Base-by-base conservation (phyloP, 2,113 vertebrate species). In the Hemibates koningsi region DNA sequence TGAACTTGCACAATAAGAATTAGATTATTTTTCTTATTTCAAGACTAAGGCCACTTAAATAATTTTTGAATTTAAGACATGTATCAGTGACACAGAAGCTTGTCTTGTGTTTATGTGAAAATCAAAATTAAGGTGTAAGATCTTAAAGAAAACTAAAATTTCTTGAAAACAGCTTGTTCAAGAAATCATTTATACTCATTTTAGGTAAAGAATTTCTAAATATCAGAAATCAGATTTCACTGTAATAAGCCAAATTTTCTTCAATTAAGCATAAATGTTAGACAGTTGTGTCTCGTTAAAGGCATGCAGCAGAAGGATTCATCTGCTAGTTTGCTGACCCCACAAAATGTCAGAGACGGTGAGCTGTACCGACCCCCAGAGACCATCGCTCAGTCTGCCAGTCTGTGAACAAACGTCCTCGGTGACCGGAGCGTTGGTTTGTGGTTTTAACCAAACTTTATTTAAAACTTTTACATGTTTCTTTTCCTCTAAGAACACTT, bases 71-170 rank as follows among this genome's bases (percentile, higher is more conserved):
- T 61, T 32, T 3, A 4, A 32, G 5, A 34, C 27, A 34, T 19
- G 16, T 61, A 61, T 19, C 14, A 59, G 27, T 29, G 24, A 59
- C 56, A 59, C 12, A 16, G 24, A 59, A 59, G 24, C 29, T 34
- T 1, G 57, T 34, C 57, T 34, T 19, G 16, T 61, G 29, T 61
- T 61, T 61, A 19, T 61, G 29, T 61, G 57, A 61, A 61, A 61
- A 61, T 34, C 29, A 19, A 19, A 61, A 61, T 61, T 61, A 61
- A 19, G 29, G 29, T 61, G 16, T 4, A 61, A 61, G 57, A 19
- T 61, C 0, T 61, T 34, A 61, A 61, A 34, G 57, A 9, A 34
- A 61, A 32, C 57, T 19, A 61, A 61, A 0, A 3, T 10, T 10
- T 32, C 8, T 61, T 61, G 0, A 32, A 61, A 32, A 32, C 29